These are phyloP conservation scores for Gallinago media DNA, from an alignment of 2,113 vertebrate genomes.

Conservation along the genomic window DNA sequence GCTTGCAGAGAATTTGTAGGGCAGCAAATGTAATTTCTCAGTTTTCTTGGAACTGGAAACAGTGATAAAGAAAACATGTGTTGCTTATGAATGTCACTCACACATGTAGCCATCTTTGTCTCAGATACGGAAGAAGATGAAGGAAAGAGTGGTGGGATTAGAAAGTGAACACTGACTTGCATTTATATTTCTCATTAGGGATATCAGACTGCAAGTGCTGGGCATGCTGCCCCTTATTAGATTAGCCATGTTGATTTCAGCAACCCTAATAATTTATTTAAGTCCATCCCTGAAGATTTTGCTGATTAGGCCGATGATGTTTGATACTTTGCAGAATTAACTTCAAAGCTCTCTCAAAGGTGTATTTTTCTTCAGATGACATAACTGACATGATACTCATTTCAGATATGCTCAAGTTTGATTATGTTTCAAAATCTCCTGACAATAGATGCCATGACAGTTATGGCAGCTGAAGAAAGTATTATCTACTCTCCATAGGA, in stretches of 20 bases:
- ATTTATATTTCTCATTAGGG: neutral
- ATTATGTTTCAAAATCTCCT: neutral
- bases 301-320: neutral
- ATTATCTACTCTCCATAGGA: neutral
- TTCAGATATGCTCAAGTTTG: neutral
- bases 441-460: neutral
- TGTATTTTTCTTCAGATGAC: neutral
- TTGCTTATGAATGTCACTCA: neutral
- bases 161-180: neutral
- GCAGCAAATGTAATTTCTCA: neutral
- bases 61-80: neutral
- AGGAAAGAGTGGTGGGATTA: neutral
- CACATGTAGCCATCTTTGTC: neutral
- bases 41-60: neutral
- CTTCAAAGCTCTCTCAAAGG: neutral
- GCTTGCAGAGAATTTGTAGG: neutral
- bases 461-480: neutral
- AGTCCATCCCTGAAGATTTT: neutral
- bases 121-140: neutral
- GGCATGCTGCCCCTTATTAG: neutral
- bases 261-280: neutral
- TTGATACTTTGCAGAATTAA: neutral
- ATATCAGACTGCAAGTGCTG: neutral
- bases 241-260: neutral
- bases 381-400: neutral